Evolutionary conservation across 2,888 invertebrate genomes (phyloP), one percentile per base, ranked within the genome.

Genomic region (Tribolium freemani): DNA sequence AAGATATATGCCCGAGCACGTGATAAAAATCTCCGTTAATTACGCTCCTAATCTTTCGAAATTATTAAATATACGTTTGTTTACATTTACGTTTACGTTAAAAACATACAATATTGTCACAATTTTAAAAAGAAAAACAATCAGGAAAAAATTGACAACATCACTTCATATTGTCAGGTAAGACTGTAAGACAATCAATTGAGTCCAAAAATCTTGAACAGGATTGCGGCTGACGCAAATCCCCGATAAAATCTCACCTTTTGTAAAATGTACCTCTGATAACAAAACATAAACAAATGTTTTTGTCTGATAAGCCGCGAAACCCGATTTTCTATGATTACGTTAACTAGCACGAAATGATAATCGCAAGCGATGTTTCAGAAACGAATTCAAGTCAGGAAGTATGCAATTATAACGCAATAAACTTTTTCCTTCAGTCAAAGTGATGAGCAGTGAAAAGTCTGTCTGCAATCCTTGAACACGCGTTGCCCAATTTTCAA

Each of bases 371-470:
- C 3, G 38, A 26, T 26, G 3, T 26, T 26, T 38, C 38, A n/a
- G 38, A 38, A 38, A 38, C 38, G 38, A 38, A 38, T 38, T 38
- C 8, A 38, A 38, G 38, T 38, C 38, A 8, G 38, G n/a, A 20
- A 13, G 20, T 20, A 20, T 30, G 54, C 58, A 60, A 60, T 60
- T 60, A 60, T 46, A 46, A 46, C n/a, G 26, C 46, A 46, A 60
- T 60, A 46, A 50, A 63, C 21, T 44, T 38, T 44, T 57, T 57
- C 44, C 11, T 16, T 44, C 11, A 6, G 16, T 16, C 8, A 9
- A 53, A 53, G 30, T 5, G 54, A 54, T 20, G 20, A 30, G 9
- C 4, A 30, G 54, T 54, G 54, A 54, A 54, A 54, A 31, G 31
- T 16, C 16, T 5, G 51, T n/a, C 51, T n/a, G 30, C 16, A 26